Percentiles rank a stretch among this genome's conserved stretches.
phyloP scores from a whole-genome alignment of 2,888 invertebrate species.

The Podotricha telesiphe region DNA sequence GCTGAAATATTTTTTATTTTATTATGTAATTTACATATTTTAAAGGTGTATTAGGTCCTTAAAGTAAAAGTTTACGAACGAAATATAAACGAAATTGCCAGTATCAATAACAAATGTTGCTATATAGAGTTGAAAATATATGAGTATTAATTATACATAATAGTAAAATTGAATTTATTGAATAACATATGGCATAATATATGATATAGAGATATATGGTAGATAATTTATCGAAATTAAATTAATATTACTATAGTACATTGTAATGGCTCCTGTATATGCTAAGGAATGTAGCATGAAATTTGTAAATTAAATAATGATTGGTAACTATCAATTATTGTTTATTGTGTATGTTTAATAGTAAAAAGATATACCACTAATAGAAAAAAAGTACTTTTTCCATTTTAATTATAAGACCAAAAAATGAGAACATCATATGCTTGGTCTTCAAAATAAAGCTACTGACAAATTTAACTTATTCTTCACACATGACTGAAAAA shows the following conservation, averaged over 20 bases:
- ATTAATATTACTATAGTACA: not conserved
- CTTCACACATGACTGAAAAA: no score
- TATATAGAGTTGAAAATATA: not conserved
- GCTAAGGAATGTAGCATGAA: not conserved
- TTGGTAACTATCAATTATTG: not conserved
- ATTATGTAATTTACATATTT: not conserved
- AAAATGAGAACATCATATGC: no score
- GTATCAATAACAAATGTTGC: not conserved
- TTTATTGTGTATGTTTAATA: not conserved
- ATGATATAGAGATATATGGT: constrained; percentile 8
- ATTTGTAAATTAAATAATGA: not conserved
- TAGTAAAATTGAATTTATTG: not conserved
- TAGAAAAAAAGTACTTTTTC: no score
- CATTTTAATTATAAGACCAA: not conserved
- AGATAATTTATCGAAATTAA: not conserved
- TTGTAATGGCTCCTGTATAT: not conserved
- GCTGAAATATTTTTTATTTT: not conserved
- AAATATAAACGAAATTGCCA: not conserved
- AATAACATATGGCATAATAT: not conserved
- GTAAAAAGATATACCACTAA: not conserved
- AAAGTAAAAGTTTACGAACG: not conserved
- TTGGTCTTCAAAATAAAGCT: no score
- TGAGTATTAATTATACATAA: not conserved
- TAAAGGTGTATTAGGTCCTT: constrained; percentile 12
- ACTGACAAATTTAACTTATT: no score